A percentile compares a stretch with the other conserved stretches of the same genome.
Evolutionary conservation across 1,140 invertebrate genomes (phyloP).

Genomic region (Fopius arisanus): DNA sequence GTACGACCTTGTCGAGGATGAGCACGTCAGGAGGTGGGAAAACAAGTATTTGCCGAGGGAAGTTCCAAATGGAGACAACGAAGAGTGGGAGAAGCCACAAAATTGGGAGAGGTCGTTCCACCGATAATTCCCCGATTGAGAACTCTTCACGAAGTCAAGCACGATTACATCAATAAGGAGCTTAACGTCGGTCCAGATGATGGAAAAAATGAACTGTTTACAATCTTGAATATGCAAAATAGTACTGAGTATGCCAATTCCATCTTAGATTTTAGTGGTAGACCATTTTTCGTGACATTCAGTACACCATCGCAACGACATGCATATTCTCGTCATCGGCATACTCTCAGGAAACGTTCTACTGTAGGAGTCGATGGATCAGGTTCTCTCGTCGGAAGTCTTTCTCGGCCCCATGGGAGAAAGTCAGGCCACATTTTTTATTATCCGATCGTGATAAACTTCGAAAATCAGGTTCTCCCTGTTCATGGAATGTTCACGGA

Average conservation of each 20-base stretch:
- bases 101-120: background rate
- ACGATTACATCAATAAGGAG: constrained; percentile 3
- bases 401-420: background rate
- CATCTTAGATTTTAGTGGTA: constrained; percentile 9
- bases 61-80: background rate
- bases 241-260: background rate
- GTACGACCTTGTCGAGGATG: background rate
- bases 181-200: background rate
- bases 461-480: constrained; percentile 30
- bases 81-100: background rate
- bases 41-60: background rate
- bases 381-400: constrained; percentile 12
- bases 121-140: background rate
- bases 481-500: constrained; percentile 34
- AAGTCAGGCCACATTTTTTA: constrained; percentile 29
- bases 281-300: constrained; percentile 22
- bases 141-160: constrained; percentile 10
- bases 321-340: constrained; percentile 17
- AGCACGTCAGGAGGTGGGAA: background rate
- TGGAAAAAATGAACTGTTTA: constrained; percentile 12
- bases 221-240: constrained; percentile 8
- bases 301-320: background rate
- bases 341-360: background rate
- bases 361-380: constrained; percentile 16
- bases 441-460: constrained; percentile 31